These are phyloP conservation scores for Archilochus colubris DNA, from an alignment of 2,113 vertebrate genomes.

Conservation along the genomic window DNA sequence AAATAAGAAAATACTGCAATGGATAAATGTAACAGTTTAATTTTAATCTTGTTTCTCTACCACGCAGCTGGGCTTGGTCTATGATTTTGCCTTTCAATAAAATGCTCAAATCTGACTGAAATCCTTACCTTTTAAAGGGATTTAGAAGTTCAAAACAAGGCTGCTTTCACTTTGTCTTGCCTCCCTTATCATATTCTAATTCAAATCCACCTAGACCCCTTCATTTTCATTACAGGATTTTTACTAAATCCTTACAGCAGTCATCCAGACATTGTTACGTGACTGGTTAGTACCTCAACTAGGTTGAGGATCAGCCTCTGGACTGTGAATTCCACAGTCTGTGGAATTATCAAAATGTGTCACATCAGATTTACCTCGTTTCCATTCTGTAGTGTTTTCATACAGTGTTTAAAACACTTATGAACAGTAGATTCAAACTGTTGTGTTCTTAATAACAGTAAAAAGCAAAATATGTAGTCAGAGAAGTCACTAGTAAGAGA, in stretches of 20 bases:
- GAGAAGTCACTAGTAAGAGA: neutral
- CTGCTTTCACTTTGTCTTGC: neutral
- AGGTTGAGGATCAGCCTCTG: neutral
- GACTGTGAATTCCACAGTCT: neutral
- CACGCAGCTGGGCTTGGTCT: neutral
- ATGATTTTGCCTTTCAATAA: neutral
- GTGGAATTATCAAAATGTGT: neutral
- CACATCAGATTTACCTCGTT: neutral
- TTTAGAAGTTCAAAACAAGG: neutral
- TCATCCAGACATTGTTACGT: neutral
- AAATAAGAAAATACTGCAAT: neutral
- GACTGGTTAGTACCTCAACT: neutral
- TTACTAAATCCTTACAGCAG: neutral
- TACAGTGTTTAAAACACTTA: neutral
- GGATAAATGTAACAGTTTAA: neutral
- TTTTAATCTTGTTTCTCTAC: neutral
- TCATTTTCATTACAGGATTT: neutral
- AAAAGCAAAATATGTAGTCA: neutral
- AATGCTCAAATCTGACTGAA: neutral
- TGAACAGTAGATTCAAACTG: neutral
- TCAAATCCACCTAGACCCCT: neutral
- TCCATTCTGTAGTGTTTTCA: neutral
- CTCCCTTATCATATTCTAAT: neutral
- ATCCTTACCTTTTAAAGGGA: neutral
- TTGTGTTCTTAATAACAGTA: neutral